Percentiles rank a stretch among this genome's conserved stretches.
Evolutionary conservation across 2,797 vertebrate species (phyloP).

Genomic region (Chromobotia macracanthus): DNA sequence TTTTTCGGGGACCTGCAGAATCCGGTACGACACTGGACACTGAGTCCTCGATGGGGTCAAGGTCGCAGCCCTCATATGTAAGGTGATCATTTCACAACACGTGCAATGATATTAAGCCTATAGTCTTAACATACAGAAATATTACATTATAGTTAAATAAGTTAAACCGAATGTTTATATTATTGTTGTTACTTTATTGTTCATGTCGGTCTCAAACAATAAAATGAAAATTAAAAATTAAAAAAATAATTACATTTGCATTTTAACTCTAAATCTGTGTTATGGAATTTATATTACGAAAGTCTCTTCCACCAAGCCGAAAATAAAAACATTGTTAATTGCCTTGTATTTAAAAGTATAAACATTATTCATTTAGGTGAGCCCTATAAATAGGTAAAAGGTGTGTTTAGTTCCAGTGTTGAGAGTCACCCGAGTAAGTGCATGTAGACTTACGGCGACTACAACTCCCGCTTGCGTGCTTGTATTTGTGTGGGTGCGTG

Average conservation of each 20-base stretch:
- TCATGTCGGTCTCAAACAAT: constrained; percentile 6
- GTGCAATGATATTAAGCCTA: too few relatives aligned
- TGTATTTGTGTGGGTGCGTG: constrained; percentile 12
- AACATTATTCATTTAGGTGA: constrained; percentile 68
- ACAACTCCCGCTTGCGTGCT: not conserved
- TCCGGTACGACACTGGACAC: constrained; percentile 74
- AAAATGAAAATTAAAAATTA: not conserved
- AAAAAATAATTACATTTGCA: too few relatives aligned
- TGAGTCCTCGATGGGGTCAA: constrained; percentile 75
- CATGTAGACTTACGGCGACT: constrained; percentile 7
- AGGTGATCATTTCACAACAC: constrained; percentile 41
- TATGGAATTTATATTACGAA: constrained; percentile 8
- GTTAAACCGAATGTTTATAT: not conserved
- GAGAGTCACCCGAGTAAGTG: constrained; percentile 28
- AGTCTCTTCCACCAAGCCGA: not conserved
- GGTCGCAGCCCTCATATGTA: constrained; percentile 67
- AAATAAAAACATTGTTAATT: not conserved
- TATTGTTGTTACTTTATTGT: constrained; percentile 3
- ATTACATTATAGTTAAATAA: not conserved
- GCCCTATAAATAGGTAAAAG: constrained; percentile 58
- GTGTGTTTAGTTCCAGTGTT: constrained; percentile 57
- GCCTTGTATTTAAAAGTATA: constrained; percentile 37
- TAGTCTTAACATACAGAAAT: too few relatives aligned
- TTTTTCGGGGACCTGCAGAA: constrained; percentile 74
- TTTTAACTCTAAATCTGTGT: not conserved